These are phyloP conservation scores for Anoplopoma fimbria DNA, from an alignment of 2,113 vertebrate species.

Conservation along the genomic window DNA sequence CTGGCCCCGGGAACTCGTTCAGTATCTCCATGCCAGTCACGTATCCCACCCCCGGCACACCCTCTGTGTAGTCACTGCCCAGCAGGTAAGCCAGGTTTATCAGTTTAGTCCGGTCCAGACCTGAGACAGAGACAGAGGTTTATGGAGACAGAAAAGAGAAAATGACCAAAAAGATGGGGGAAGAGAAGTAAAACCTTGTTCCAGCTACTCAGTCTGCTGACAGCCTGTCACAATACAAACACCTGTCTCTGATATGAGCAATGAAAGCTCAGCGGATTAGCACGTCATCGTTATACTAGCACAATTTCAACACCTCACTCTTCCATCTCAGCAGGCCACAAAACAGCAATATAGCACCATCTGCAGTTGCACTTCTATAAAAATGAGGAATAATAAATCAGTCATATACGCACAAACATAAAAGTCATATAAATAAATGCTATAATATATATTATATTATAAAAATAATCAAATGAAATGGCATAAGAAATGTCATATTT, in stretches of 20 bases:
- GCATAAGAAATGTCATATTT: neutral
- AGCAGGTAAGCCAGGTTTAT: conserved; percentile 98
- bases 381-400: neutral
- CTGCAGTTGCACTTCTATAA: neutral
- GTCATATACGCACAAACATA: neutral
- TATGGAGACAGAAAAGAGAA: neutral
- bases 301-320: conserved; percentile 13
- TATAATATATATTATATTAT: neutral
- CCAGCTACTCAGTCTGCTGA: neutral
- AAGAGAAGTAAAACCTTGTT: neutral
- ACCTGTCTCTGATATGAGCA: conserved; percentile 17
- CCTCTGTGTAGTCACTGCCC: conserved; percentile 98
- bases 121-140: conserved; percentile 72
- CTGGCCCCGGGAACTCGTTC: conserved; percentile 94
- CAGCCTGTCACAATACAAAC: conserved; percentile 10
- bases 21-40: conserved; percentile 98
- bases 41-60: conserved; percentile 92
- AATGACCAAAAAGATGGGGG: neutral
- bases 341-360: neutral
- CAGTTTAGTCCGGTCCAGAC: conserved; percentile 92
- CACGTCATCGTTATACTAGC: neutral
- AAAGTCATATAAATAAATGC: neutral
- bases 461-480: neutral
- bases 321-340: neutral
- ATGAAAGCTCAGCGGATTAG: conserved; percentile 21